phyloP scores from a whole-genome alignment of 2,113 vertebrate species.

The Axis porcinus region DNA sequence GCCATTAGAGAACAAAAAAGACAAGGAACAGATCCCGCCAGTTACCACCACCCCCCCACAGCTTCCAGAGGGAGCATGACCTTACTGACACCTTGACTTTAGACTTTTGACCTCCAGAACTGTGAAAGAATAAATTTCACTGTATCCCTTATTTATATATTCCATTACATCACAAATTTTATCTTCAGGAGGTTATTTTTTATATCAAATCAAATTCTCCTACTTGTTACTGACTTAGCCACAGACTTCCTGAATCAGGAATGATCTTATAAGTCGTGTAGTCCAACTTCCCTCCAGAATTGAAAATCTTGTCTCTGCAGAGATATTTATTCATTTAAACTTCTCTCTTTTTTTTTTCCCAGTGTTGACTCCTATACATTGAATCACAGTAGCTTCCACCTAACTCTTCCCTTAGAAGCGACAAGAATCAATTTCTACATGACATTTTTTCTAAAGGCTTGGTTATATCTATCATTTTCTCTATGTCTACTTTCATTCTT shows the following conservation, averaged over 20 bases:
- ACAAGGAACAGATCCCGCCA: background rate
- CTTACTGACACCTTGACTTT: background rate
- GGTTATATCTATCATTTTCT: background rate
- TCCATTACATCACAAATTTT: background rate
- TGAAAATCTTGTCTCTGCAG: background rate
- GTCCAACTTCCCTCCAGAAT: background rate
- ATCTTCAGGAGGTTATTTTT: background rate
- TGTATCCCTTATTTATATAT: background rate
- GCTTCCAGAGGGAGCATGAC: background rate
- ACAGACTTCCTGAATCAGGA: background rate
- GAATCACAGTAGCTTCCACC: background rate
- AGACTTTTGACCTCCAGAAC: background rate
- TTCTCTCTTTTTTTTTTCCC: background rate
- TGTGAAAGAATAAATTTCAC: background rate
- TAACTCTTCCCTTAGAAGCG: background rate
- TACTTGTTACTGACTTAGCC: background rate
- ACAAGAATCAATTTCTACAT: background rate
- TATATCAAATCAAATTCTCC: background rate
- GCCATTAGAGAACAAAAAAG: background rate
- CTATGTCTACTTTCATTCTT: background rate
- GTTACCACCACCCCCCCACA: fast-evolving
- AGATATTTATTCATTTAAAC: background rate
- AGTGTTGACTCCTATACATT: background rate
- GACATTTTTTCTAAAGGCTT: background rate
- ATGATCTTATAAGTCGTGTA: background rate